Conservation (phyloP, 2,888 invertebrate species). For the Lithophane semibrunnea region DNA sequence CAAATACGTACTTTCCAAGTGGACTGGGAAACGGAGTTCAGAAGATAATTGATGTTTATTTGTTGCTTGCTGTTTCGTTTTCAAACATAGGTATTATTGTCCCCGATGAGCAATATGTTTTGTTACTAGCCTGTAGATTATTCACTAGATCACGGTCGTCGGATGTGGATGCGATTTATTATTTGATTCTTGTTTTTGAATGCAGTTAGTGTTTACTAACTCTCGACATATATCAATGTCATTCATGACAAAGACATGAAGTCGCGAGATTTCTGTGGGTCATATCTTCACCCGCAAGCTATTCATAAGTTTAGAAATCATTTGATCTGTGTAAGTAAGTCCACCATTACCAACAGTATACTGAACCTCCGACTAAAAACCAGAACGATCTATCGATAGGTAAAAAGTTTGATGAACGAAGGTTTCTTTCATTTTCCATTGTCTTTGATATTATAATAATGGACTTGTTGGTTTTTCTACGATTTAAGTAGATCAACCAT, state of each 20-base stretch:
- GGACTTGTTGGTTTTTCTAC: neutral
- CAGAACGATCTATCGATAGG: neutral
- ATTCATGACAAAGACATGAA: slow-evolving; percentile 11
- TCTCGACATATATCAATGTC: neutral
- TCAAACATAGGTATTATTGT: slow-evolving; percentile 25
- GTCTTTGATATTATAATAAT: neutral
- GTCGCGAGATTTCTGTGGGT: neutral
- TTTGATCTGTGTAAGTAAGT: too few relatives aligned
- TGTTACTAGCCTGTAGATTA: slow-evolving; percentile 23
- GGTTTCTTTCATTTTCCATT: neutral
- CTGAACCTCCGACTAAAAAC: neutral
- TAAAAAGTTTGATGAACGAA: neutral
- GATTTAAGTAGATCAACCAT: neutral
- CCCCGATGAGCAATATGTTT: slow-evolving; percentile 42
- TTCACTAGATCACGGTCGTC: slow-evolving; percentile 23
- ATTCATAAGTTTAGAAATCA: neutral
- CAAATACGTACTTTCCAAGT: slow-evolving; percentile 7
- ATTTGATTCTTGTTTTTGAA: slow-evolving; percentile 52
- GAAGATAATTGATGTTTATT: slow-evolving; percentile 5
- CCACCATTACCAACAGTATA: neutral
- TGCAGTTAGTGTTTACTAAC: slow-evolving; percentile 52
- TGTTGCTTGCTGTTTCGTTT: neutral
- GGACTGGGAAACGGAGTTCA: slow-evolving; percentile 15
- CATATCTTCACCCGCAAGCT: neutral
- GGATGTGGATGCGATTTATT: slow-evolving; percentile 50